Evolutionary conservation across 2,113 vertebrate species (phyloP).

Genomic region (Felis catus): F.catus_Fca126_mat1.0 CM031425.1:53066001-53066500

Average conservation of each 20-base stretch:
- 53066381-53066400: fast-evolving
- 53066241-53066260: fast-evolving
- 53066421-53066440: fast-evolving
- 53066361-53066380: neutral
- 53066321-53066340: neutral
- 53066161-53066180: too few species aligned
- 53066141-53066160: neutral
- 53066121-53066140: neutral
- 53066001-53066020: fast-evolving
- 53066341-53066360: neutral
- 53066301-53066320: neutral
- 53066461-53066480: neutral
- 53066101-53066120: neutral
- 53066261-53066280: neutral
- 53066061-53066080: fast-evolving
- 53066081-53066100: neutral
- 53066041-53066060: fast-evolving
- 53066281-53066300: neutral
- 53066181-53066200: neutral
- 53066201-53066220: neutral
- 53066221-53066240: fast-evolving
- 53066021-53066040: neutral
- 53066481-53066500: neutral
- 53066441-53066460: fast-evolving
- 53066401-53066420: neutral